Percentiles rank a stretch among this genome's conserved stretches.
Evolutionary conservation across 2,113 vertebrate species (phyloP).

Genomic region (Cochlearius cochlearius): DNA sequence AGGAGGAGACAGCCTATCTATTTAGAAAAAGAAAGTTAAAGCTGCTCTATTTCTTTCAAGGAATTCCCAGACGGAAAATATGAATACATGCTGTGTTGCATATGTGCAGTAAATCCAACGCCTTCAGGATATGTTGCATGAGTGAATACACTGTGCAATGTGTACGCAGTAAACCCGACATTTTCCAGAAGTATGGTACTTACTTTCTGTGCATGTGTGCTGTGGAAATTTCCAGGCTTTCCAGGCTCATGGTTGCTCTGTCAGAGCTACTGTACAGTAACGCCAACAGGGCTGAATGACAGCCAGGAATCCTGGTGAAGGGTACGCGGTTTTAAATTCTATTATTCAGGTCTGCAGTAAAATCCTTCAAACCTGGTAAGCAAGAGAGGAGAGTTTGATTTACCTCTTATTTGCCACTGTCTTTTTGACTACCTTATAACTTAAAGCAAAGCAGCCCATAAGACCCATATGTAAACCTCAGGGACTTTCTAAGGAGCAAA

Average conservation of each 20-base stretch:
- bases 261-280: background rate
- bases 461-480: background rate
- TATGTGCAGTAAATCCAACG: background rate
- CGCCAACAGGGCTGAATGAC: background rate
- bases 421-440: background rate
- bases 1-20: background rate
- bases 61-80: background rate
- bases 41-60: background rate
- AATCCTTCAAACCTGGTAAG: background rate
- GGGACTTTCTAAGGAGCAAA: background rate
- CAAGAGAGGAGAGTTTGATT: background rate
- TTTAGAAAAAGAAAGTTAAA: background rate
- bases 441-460: background rate
- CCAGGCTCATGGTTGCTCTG: fast-evolving
- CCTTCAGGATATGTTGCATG: background rate
- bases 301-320: background rate
- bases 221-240: background rate
- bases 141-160: background rate
- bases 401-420: background rate
- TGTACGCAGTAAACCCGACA: background rate
- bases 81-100: fast-evolving
- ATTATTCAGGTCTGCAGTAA: background rate
- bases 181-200: background rate
- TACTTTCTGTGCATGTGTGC: no score
- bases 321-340: fast-evolving